Percentiles rank a stretch among this genome's conserved stretches.
phyloP scores from a whole-genome alignment of 2,113 vertebrate genomes.

The Telmatochromis sp. region DNA sequence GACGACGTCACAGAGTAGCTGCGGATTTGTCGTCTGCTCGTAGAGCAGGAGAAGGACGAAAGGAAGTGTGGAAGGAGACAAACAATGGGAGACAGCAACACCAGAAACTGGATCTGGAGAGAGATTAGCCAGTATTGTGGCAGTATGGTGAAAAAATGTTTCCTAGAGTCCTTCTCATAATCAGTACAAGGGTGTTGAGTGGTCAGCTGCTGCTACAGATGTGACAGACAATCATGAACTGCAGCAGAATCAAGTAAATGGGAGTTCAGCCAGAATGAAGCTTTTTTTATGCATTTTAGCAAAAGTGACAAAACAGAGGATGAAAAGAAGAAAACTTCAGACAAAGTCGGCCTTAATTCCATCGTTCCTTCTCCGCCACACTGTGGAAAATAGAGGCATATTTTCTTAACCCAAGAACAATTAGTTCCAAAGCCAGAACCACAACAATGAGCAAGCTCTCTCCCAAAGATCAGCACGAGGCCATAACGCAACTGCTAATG shows the following conservation, averaged over 20 bases:
- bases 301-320: background rate
- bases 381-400: background rate
- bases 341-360: background rate
- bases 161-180: conserved; percentile 24
- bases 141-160: conserved; percentile 28
- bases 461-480: background rate
- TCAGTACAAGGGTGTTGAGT: background rate
- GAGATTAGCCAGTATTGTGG: background rate
- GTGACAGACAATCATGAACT: background rate
- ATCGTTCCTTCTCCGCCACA: background rate
- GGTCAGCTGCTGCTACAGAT: background rate
- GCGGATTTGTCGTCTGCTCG: background rate
- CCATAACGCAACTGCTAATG: background rate
- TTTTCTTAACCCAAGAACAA: background rate
- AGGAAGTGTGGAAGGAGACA: background rate
- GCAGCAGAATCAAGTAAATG: conserved; percentile 13
- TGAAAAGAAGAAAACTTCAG: rapidly evolving
- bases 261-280: background rate
- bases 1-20: background rate
- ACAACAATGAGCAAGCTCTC: background rate
- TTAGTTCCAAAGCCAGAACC: background rate
- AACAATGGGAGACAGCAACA: background rate
- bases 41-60: background rate
- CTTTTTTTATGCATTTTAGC: conserved; percentile 20
- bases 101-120: background rate